Evolutionary conservation across 2,797 vertebrate species (phyloP).

Genomic region (Thaleichthys pacificus): DNA sequence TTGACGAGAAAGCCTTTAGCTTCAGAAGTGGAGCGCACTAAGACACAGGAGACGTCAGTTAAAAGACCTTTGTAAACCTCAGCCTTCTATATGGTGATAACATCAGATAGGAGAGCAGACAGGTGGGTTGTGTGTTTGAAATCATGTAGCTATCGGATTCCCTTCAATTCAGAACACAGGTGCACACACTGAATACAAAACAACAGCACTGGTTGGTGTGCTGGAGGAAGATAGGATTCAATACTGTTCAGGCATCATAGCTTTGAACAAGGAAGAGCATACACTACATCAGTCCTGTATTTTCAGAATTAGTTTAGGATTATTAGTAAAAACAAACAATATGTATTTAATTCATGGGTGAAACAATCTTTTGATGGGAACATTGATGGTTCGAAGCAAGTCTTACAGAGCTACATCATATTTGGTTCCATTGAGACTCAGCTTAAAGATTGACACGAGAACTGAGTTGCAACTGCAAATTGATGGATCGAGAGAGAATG

Average conservation of each 20-base stretch:
- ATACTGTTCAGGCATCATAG: neutral
- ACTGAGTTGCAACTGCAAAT: too few species aligned
- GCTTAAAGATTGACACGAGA: too few species aligned
- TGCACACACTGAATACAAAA: neutral
- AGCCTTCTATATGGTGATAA: slow-evolving; percentile 21
- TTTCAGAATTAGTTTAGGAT: too few species aligned
- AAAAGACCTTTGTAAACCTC: slow-evolving; percentile 35
- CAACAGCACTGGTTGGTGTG: neutral
- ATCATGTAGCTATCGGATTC: neutral
- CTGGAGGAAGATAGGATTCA: neutral
- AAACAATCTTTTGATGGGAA: too few species aligned
- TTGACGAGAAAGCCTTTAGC: slow-evolving; percentile 40
- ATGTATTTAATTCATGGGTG: too few species aligned
- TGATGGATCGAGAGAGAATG: neutral
- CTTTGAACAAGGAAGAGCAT: neutral
- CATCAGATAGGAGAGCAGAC: slow-evolving; percentile 19
- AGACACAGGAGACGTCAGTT: slow-evolving; percentile 37
- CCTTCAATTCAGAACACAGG: neutral
- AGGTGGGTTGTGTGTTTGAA: neutral
- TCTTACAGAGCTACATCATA: too few species aligned
- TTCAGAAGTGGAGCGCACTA: slow-evolving; percentile 35
- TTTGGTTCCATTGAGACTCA: too few species aligned
- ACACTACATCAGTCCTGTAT: neutral
- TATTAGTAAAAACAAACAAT: too few species aligned
- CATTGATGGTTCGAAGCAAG: too few species aligned